phyloP scores from a whole-genome alignment of 2,888 invertebrate species.

The Dryadula phaetusa region DNA sequence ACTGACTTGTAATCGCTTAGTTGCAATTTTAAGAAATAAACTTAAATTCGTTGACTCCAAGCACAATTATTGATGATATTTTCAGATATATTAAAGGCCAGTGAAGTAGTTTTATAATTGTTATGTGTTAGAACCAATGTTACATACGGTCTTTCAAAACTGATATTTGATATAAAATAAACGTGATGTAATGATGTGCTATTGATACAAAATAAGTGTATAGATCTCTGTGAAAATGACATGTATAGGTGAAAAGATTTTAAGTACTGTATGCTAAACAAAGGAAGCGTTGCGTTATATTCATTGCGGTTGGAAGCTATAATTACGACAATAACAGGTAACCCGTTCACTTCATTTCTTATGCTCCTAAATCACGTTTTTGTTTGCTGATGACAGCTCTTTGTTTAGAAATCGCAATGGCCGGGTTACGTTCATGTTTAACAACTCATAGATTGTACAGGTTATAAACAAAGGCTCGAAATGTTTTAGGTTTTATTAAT shows the following conservation, averaged over 20 bases:
- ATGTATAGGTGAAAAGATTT: not conserved
- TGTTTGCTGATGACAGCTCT: conserved; percentile 68
- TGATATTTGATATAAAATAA: too few species aligned
- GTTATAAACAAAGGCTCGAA: conserved; percentile 28
- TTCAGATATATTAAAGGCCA: too few species aligned
- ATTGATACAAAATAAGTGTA: too few species aligned
- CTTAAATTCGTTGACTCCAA: too few species aligned
- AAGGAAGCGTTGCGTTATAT: conserved; percentile 43
- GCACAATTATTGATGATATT: too few species aligned
- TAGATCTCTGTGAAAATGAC: not conserved
- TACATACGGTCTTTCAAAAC: not conserved
- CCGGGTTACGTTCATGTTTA: conserved; percentile 47
- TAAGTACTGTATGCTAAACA: conserved; percentile 14
- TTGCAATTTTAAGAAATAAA: too few species aligned
- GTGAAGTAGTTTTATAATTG: not conserved
- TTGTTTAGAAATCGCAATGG: conserved; percentile 62
- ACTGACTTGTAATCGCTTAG: too few species aligned
- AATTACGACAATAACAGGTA: conserved; percentile 40
- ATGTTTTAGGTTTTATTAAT: conserved; percentile 10
- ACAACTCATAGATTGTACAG: conserved; percentile 41
- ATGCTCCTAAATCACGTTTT: conserved; percentile 71
- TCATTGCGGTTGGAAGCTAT: conserved; percentile 37
- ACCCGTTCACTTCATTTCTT: conserved; percentile 59
- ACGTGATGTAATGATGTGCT: too few species aligned
- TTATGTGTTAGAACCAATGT: too few species aligned